Evolutionary conservation across 2,888 invertebrate genomes (phyloP).

Genomic region (Iphiclides podalirius): DNA sequence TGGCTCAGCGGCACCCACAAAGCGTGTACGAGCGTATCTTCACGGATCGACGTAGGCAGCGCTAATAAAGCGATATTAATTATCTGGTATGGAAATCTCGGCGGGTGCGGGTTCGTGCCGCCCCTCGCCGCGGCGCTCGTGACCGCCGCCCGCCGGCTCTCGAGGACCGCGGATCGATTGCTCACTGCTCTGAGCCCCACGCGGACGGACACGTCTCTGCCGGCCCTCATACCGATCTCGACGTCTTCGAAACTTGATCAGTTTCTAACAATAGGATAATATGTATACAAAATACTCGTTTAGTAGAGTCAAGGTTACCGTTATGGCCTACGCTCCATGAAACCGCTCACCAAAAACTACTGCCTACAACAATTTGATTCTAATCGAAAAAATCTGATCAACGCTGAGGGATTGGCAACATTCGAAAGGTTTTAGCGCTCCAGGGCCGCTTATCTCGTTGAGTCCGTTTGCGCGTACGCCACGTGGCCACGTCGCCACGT

Average conservation of each 20-base stretch:
- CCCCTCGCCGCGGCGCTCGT: slow-evolving; percentile 34
- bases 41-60: slow-evolving; percentile 72
- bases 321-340: slow-evolving; percentile 21
- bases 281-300: too few species aligned
- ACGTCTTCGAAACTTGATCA: too few species aligned
- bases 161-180: background rate
- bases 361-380: too few species aligned
- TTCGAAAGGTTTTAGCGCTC: background rate
- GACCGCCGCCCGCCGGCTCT: slow-evolving; percentile 3
- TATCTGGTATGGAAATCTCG: slow-evolving; percentile 79
- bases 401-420: background rate
- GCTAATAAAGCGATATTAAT: slow-evolving; percentile 79
- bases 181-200: background rate
- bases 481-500: too few species aligned
- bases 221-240: background rate
- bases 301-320: background rate
- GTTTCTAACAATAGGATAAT: too few species aligned
- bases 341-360: background rate
- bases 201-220: too few species aligned
- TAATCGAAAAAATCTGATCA: background rate
- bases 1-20: slow-evolving; percentile 38
- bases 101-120: slow-evolving; percentile 54
- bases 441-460: background rate
- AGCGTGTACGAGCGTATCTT: slow-evolving; percentile 68
- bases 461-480: background rate